A percentile compares a stretch with the other conserved stretches of the same genome.
Conservation (phyloP, 2,113 vertebrate genomes). For the Arizona elegans region DNA sequence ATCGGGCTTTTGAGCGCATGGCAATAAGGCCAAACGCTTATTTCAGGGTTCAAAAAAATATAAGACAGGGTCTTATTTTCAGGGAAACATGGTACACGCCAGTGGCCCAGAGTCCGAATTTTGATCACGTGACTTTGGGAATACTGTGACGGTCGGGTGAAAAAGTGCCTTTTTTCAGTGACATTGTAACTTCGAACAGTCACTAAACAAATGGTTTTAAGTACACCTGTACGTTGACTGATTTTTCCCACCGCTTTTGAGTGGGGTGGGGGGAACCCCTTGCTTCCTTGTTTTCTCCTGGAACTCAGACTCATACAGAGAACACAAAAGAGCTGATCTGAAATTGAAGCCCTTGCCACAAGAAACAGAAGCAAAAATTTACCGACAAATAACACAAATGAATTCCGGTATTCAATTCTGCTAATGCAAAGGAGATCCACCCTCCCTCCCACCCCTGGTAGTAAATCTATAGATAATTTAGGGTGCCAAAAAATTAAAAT, state of each 20-base stretch:
- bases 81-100: not conserved
- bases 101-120: not conserved
- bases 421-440: not conserved
- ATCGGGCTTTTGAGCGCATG: too few species aligned
- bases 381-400: not conserved
- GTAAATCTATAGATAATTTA: not conserved
- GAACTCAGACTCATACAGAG: not conserved
- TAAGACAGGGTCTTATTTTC: too few species aligned
- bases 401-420: not conserved
- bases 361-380: not conserved
- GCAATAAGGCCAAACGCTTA: too few species aligned
- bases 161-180: not conserved
- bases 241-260: not conserved
- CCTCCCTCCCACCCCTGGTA: rapidly evolving
- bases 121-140: not conserved
- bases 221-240: not conserved
- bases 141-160: not conserved
- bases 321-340: not conserved
- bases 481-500: not conserved
- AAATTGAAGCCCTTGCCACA: not conserved
- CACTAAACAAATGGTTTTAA: not conserved
- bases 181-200: rapidly evolving
- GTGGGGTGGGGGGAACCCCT: too few species aligned
- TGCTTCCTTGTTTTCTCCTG: not conserved
- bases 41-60: too few species aligned